Base-by-base conservation (phyloP, 2,113 vertebrate genomes). In the Pheucticus melanocephalus region DNA sequence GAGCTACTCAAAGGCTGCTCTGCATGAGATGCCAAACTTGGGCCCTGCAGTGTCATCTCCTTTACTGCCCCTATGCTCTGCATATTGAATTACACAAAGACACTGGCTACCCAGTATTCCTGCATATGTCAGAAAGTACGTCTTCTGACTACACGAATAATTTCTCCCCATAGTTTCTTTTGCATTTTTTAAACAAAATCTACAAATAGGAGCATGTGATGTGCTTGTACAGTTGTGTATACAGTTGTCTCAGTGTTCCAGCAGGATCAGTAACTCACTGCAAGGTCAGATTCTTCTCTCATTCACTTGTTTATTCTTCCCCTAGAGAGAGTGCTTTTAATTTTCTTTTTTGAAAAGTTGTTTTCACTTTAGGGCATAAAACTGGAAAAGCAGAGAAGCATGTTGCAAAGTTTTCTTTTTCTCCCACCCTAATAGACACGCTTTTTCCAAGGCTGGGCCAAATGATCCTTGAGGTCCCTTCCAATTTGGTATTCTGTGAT, bases 351-450 rank as follows among this genome's bases (percentile, higher is more conserved):
- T 47, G 6, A 61, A 68, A 84, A 85, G 19, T 28, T 33, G 10
- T 17, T 81, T 63, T 70, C 15, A 56, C 25, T 76, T 85, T 15
- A 53, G 57, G 14, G 48, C 40, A 51, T 10, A 40, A 44, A 80
- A 73, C 44, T 18, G 9, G 24, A 75, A 66, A 79, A 45, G 20
- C 28, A 83, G n/a, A 83, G 27, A 44, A 78, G 9, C 3, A 11
- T 10, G n/a, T 53, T 40, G 17, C 39, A 42, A 66, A 47, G 2
- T 59, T 42, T 84, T 48, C 15, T 25, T 37, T 64, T 44, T 64
- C 39, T 44, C 37, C 4, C 4, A 15, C 10, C 22, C 35, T 28
- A 11, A 59, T 1, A 56, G 57, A 51, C 0, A 3, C 1, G 2
- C 1, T 56, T 65, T 88, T 56, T 40, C 39, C 56, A 51, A 22